Evolutionary conservation across 2,113 vertebrate species (phyloP), one percentile per base, ranked within the genome.

Genomic region (Gavialis gangeticus): DNA sequence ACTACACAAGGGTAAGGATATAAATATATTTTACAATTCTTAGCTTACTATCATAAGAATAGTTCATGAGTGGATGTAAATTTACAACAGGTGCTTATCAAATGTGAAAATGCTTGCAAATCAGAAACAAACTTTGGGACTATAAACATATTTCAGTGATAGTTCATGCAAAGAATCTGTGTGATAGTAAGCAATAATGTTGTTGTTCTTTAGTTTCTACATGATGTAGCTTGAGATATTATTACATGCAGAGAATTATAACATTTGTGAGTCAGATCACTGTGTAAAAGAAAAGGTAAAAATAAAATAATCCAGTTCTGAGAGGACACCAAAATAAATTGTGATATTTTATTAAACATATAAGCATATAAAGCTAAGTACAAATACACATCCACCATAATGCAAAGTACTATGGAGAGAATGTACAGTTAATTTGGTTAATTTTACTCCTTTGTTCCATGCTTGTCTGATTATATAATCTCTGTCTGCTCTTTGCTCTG

Each of bases 11-110:
- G 95, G 94, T 75, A 86, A 90, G 91, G 92, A 84, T 93, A 92
- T 97, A 97, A 97, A 98, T 95, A 96, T 96, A 87, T 95, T 97
- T 97, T 97, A 96, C 97, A 96, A 57, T 94, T 95, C 94, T 92
- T 91, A 87, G 93, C 96, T 95, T 96, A 92, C 86, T 57, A 91
- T 91, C 93, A 12, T 92, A 95, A 95, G 97, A 96, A 94, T 87
- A 92, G 94, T 96, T 97, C 94, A 94, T 24, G 73, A 94, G 90
- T 94, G 93, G 97, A 95, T 95, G 96, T 94, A 97, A 96, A 97
- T 98, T 98, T 97, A 97, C 94, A 96, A 95, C 95, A 97, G 97
- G 97, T 98, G 97, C 98, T 98, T 97, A 97, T 97, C 97, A 97
- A 97, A 97, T 95, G 95, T 95, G 97, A 98, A 97, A 97, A 97